Evolutionary conservation across 1,140 invertebrate species (phyloP).

Genomic region (Archivesica marissinica): DNA sequence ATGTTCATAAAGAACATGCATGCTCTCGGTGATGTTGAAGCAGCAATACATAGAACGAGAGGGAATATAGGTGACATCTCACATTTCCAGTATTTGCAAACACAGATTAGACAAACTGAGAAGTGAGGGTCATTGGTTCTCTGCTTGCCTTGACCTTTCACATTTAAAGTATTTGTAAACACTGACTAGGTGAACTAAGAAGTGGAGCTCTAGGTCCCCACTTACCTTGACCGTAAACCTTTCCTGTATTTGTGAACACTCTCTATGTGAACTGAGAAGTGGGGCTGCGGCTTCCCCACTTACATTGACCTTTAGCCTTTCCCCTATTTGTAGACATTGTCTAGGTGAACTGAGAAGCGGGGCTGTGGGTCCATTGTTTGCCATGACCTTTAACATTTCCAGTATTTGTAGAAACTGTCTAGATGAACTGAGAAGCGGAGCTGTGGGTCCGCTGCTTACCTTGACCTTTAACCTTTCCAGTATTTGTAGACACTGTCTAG

Average conservation of each 20-base stretch:
- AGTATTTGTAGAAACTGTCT: constrained; percentile 79
- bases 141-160: constrained; percentile 60
- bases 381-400: constrained; percentile 61
- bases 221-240: constrained; percentile 59
- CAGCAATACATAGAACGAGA: too few relatives aligned
- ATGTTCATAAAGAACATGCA: too few relatives aligned
- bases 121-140: too few relatives aligned
- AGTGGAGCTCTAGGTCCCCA: constrained; percentile 89
- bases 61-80: too few relatives aligned
- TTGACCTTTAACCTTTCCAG: too few relatives aligned
- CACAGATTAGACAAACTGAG: too few relatives aligned
- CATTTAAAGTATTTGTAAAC: constrained; percentile 75
- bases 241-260: constrained; percentile 78
- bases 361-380: constrained; percentile 90
- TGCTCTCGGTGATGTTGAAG: too few relatives aligned
- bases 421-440: constrained; percentile 85
- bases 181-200: constrained; percentile 83
- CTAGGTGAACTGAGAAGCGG: constrained; percentile 84
- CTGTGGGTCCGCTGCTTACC: constrained; percentile 98
- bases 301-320: constrained; percentile 88
- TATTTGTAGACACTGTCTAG: too few relatives aligned
- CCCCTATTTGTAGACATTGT: constrained; percentile 78
- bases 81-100: too few relatives aligned
- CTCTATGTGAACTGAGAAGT: constrained; percentile 84
- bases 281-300: constrained; percentile 96